phyloP scores from a whole-genome alignment of 1,140 invertebrate species.

The Drosophila prosaltans region DNA sequence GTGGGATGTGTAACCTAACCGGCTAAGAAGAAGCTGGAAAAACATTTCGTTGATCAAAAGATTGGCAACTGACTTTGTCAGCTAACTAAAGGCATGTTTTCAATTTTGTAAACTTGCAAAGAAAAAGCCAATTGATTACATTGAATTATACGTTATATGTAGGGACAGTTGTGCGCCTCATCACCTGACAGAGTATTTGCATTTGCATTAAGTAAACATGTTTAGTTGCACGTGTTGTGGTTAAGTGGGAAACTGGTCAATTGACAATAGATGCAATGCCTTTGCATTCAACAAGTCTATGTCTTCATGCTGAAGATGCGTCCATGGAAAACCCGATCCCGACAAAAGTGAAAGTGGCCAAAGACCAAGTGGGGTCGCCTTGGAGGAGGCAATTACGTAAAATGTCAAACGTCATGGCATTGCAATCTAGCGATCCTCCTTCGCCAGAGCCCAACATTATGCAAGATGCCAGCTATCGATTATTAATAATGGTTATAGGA shows the following conservation, averaged over 20 bases:
- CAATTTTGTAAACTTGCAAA: not conserved
- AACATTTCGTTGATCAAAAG: too few relatives aligned
- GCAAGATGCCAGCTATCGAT: slow-evolving; percentile 16
- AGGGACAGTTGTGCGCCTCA: not conserved
- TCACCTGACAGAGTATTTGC: not conserved
- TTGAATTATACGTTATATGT: not conserved
- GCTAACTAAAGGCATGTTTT: not conserved
- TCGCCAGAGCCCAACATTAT: slow-evolving; percentile 2
- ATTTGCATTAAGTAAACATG: slow-evolving; percentile 38
- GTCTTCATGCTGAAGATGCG: slow-evolving; percentile 50
- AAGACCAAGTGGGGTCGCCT: slow-evolving; percentile 28
- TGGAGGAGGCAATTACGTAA: slow-evolving; percentile 46
- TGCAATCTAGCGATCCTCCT: slow-evolving; percentile 19
- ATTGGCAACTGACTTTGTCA: not conserved
- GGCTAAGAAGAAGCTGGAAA: not conserved
- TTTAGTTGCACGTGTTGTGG: slow-evolving; percentile 24
- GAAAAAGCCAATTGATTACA: slow-evolving; percentile 2
- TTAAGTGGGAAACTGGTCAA: slow-evolving; percentile 46
- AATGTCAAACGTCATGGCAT: slow-evolving; percentile 53
- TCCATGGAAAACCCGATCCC: slow-evolving; percentile 29
- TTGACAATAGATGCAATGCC: slow-evolving; percentile 10
- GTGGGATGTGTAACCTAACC: not conserved
- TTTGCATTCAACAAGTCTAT: slow-evolving; percentile 14
- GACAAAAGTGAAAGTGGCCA: slow-evolving; percentile 55
- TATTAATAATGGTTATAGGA: slow-evolving; percentile 15